Evolutionary conservation across 2,797 vertebrate genomes (phyloP), one percentile per base, ranked within the genome.

Genomic region (Zenarchopterus dispar): DNA sequence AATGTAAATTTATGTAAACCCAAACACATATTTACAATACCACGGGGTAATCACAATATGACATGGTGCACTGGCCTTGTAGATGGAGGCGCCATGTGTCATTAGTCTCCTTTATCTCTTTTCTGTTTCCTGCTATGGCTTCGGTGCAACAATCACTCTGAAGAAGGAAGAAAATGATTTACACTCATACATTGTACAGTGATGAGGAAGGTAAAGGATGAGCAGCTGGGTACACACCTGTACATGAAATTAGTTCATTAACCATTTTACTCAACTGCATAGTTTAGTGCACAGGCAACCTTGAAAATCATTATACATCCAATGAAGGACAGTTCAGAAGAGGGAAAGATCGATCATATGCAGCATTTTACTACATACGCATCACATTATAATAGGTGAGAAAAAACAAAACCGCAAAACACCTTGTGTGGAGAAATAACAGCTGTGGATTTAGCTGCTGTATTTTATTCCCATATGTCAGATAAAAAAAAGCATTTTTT

Each of bases 81-180:
- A 93, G 92, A 94, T 94, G 92, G 91, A 92, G 88, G 88, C 88
- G 93, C 93, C 93, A 96, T 93, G 94, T 94, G 84, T 95, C 95
- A 96, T 96, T 96, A 95, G 94, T 90, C 94, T 87, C 86, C 86
- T 89, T 84, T 86, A 82, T 90, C 90, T 91, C 68, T 15, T 92
- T 90, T 88, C 86, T 66, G 87, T 91, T 86, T 92, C 89, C 87
- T 91, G 87, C 91, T 85, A 83, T 70, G 85, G 86, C 84, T 84
- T 86, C 89, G 81, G 83, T 76, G 85, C 86, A 85, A 91, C 92
- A 90, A 93, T 94, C 90, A 90, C 88, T 94, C 93, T 93, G 89
- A 89, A 83, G 82, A 84, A 68, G 88, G 88, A 88, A 85, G 74
- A 88, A 91, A 94, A 93, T 88, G 86, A 93, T 92, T 86, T 88